Conservation (phyloP, 2,113 vertebrate species). For the Craseonycteris thonglongyai region DNA sequence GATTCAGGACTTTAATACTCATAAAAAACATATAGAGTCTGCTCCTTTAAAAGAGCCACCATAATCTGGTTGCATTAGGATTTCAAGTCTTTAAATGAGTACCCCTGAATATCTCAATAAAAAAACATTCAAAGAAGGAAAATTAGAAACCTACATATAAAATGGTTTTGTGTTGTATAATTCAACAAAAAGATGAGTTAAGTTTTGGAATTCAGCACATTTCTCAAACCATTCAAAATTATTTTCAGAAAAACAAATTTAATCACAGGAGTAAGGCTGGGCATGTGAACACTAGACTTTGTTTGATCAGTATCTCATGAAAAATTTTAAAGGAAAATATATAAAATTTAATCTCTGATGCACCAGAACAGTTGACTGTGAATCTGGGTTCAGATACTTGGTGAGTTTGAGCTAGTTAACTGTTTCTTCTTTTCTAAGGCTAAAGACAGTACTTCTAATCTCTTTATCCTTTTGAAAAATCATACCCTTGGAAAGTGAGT, state of each 20-base stretch:
- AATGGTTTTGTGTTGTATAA: not conserved
- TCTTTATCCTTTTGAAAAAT: not conserved
- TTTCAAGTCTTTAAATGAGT: not conserved
- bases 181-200: not conserved
- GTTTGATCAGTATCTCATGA: conserved; percentile 7
- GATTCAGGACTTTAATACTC: not conserved
- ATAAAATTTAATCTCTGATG: not conserved
- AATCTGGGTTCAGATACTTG: not conserved
- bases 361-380: not conserved
- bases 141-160: not conserved
- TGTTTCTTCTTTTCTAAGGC: not conserved
- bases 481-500: not conserved
- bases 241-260: conserved; percentile 42
- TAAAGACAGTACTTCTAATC: not conserved
- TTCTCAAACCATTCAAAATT: not conserved
- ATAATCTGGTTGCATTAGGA: not conserved
- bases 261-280: not conserved
- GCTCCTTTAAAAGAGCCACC: not conserved
- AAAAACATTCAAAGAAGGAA: conserved; percentile 10
- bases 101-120: not conserved
- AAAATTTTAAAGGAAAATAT: not conserved
- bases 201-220: not conserved
- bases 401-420: not conserved
- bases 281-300: not conserved
- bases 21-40: not conserved